A percentile compares a stretch with the other conserved stretches of the same genome.
Evolutionary conservation across 2,113 vertebrate genomes (phyloP).

Genomic region (Tychaedon coryphoeus): DNA sequence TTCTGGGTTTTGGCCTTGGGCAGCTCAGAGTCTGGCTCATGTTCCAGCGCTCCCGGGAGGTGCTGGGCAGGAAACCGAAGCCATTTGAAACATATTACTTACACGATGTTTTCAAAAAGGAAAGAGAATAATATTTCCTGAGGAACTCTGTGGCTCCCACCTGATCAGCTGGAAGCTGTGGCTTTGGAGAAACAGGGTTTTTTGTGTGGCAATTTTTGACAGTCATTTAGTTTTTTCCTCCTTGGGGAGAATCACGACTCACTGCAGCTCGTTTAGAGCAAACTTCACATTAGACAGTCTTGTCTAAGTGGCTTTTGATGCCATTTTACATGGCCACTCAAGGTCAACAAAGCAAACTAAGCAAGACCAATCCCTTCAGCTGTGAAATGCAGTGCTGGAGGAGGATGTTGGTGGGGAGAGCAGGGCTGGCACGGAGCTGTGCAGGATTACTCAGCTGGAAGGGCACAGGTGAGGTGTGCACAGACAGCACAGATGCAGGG

Average conservation of each 20-base stretch:
- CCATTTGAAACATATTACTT: not conserved
- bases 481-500: not conserved
- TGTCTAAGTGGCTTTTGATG: conserved; percentile 48
- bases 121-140: conserved; percentile 12
- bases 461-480: conserved; percentile 31
- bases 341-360: conserved; percentile 20
- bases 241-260: not conserved
- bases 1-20: not conserved
- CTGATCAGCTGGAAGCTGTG: not conserved
- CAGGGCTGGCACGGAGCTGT: not conserved
- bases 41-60: not conserved
- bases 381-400: conserved; percentile 27
- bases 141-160: conserved; percentile 14
- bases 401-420: not conserved
- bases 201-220: not conserved
- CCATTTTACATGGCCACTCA: conserved; percentile 32
- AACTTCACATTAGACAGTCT: not conserved
- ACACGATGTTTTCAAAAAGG: not conserved
- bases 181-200: not conserved
- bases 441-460: not conserved
- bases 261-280: not conserved
- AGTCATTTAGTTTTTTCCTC: not conserved
- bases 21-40: not conserved
- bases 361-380: conserved; percentile 33
- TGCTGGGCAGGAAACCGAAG: not conserved